Base-by-base conservation (phyloP, 2,888 invertebrate species). In the Zelleria hepariella region DNA sequence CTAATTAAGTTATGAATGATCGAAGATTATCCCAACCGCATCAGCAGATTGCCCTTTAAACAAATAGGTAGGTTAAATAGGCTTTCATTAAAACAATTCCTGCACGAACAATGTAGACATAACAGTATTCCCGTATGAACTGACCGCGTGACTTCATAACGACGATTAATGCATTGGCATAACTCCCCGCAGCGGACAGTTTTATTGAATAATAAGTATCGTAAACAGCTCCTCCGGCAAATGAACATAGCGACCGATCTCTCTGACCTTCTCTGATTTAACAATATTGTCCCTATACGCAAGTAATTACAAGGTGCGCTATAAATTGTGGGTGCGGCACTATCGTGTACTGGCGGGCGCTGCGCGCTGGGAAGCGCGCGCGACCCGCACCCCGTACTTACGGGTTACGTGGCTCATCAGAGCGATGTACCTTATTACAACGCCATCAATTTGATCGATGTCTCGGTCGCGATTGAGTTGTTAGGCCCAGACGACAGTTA, bases 181-280 rank as follows among this genome's bases (percentile, higher is more conserved):
- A 71, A 73, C 74, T 73, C 65, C 60, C 62, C 59, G 63, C 68
- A 68, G 68, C 68, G 49, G 75, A 76, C 75, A 74, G 77, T 79
- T 80, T 81, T 78, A 80, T 78, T 77, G 71, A 79, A 78, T 80
- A 80, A 74, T 78, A 72, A 71, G 70, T 71, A 74, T 75, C 76
- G 67, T 76, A 79, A 79, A 77, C 67, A 73, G 72, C 66, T 74
- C 72, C 73, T 64, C 67, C 60, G 70, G 71, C 69, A 63, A 74
- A 77, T 75, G 73, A 74, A 63, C 61, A 66, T 59, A 57, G 58
- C 62, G 61, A 60, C 58, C 63, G 66, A 64, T 63, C 65, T 61
- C 66, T 61, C 65, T 76, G 77, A 80, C 79, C 79, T 68, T 67
- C 66, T 62, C 68, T 75, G 75, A 77, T 77, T 77, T 75, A 78